Base-by-base conservation (phyloP, 2,113 vertebrate genomes). In the Eptatretus burgeri region DNA sequence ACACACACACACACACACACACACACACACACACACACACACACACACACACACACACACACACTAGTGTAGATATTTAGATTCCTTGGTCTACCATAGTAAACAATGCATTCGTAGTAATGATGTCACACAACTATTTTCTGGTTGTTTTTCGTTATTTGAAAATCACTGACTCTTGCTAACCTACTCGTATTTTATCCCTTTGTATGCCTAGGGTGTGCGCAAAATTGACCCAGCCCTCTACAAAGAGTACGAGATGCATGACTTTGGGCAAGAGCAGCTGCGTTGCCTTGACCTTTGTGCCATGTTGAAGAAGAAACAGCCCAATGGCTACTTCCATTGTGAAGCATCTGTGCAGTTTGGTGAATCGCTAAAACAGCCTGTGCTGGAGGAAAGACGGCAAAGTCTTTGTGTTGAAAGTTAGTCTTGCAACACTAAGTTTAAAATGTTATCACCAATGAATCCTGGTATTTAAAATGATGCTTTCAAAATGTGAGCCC, bases 261-360 rank as follows among this genome's bases (percentile, higher is more conserved):
- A 74, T 69, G 76, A 70, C 69, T 95, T 98, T 73, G 89, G 91
- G 74, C 76, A 80, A 66, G 84, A 95, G 73, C 65, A 67, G 0
- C 71, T 89, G 51, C 75, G 74, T 50, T 75, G 79, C 51, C 70
- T 98, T 64, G 87, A 98, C 72, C 82, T 95, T 69, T 98, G 91
- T 70, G 91, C 87, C 66, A 94, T 98, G 87, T 64, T 81, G 71
- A 93, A 93, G 74, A 82, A 81, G 71, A 94, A 89, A 69, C 81
- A 80, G 51, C 74, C 76, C 2, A 79, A 78, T 68, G 87, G 91
- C 50, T 93, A 94, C 70, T 98, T 88, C 69, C 78, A 85, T 72
- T 81, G 81, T 10, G 86, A 98, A 69, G 79, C 78, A 10, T 85
- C 84, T 49, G 70, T 93, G 67, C 69, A 71, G 49, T 70, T 94